These are phyloP conservation scores for Paguma larvata DNA, from an alignment of 2,797 vertebrate genomes.

Conservation along the genomic window DNA sequence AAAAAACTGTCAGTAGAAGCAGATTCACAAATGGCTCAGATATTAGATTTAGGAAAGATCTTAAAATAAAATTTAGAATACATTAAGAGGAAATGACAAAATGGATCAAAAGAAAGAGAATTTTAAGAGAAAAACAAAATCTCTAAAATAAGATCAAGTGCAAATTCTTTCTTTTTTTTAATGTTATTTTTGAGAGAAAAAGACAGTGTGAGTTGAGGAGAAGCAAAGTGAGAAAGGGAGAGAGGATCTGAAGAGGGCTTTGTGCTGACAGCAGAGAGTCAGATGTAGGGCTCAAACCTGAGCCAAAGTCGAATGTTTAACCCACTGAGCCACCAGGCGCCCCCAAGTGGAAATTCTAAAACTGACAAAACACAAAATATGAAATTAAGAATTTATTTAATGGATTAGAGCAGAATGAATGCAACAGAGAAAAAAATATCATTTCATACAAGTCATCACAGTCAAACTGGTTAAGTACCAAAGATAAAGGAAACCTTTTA, in stretches of 20 bases:
- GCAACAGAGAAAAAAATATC: not conserved
- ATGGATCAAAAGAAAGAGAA: not conserved
- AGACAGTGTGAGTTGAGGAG: too few species aligned
- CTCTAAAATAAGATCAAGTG: not conserved
- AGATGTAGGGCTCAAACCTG: too few species aligned
- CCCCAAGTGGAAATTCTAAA: not conserved
- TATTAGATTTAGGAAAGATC: not conserved
- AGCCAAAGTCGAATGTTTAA: too few species aligned
- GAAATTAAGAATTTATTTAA: not conserved
- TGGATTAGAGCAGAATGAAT: not conserved
- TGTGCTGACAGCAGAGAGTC: too few species aligned
- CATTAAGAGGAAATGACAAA: not conserved
- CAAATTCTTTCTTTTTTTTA: not conserved
- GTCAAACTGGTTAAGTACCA: not conserved
- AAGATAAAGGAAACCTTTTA: not conserved
- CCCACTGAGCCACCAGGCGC: too few species aligned
- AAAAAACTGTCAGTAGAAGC: not conserved
- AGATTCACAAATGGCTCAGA: not conserved
- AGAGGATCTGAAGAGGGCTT: too few species aligned
- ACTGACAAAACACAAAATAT: not conserved
- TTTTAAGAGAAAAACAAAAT: not conserved
- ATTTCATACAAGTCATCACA: not conserved
- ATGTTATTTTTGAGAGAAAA: too few species aligned
- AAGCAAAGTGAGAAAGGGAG: too few species aligned
- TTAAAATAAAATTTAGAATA: slow-evolving; percentile 18